Conservation (phyloP, 2,888 invertebrate genomes). For the Endomychus coccineus region DNA sequence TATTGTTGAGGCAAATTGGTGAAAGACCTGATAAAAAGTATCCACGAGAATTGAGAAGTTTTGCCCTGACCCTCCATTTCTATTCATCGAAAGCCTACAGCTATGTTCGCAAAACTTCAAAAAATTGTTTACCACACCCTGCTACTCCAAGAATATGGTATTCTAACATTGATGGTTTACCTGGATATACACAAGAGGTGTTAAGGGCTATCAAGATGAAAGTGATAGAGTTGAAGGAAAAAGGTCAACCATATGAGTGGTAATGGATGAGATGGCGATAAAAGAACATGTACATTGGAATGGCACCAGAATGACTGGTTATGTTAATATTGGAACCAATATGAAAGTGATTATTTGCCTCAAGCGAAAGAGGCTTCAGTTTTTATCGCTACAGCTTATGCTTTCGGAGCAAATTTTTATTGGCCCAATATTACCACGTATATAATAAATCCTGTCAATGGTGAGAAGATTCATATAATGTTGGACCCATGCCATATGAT, state of each 20-base stretch:
- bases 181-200: not conserved
- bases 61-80: slow-evolving; percentile 1
- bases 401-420: slow-evolving; percentile 10
- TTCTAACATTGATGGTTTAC: not conserved
- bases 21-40: no score
- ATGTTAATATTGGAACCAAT: not conserved
- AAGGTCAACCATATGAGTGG: not conserved
- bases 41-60: not conserved
- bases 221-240: not conserved
- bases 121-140: not conserved
- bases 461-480: slow-evolving; percentile 17
- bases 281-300: not conserved
- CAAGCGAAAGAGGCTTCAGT: slow-evolving; percentile 1
- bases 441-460: slow-evolving; percentile 12
- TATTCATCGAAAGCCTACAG: slow-evolving; percentile 1
- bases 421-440: slow-evolving; percentile 7
- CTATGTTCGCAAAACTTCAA: not conserved
- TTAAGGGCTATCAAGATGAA: not conserved
- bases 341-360: not conserved
- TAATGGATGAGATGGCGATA: not conserved
- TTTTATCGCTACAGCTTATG: slow-evolving; percentile 5
- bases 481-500: slow-evolving; percentile 20
- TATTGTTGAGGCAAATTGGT: no score
- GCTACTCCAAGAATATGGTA: not conserved
- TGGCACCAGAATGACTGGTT: not conserved